Evolutionary conservation across 2,113 vertebrate genomes (phyloP).

Genomic region (Ailuropoda melanoleuca): DNA sequence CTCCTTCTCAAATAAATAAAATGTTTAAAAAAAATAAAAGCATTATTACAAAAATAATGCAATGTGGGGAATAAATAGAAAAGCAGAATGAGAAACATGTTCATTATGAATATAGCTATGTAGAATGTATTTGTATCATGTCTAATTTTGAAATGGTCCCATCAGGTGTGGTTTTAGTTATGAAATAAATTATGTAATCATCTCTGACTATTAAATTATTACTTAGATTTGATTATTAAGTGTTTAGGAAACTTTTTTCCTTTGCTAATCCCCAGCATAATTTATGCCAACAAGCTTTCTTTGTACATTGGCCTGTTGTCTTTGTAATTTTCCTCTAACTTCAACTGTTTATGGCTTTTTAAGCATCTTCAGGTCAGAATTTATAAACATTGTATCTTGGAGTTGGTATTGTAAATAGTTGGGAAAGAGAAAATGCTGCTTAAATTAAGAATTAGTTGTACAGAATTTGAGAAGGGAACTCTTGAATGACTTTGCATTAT

Average conservation of each 20-base stretch:
- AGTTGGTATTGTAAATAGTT: not conserved
- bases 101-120: not conserved
- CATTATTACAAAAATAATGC: not conserved
- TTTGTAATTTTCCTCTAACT: not conserved
- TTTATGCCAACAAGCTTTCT: not conserved
- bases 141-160: not conserved
- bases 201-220: not conserved
- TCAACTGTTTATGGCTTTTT: not conserved
- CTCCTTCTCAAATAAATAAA: not conserved
- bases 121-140: not conserved
- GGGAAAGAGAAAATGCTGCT: not conserved
- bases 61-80: not conserved
- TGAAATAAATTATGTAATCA: not conserved
- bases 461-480: slow-evolving; percentile 13
- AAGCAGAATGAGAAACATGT: not conserved
- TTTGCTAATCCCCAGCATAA: not conserved
- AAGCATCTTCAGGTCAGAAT: not conserved
- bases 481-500: not conserved
- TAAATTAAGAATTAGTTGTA: slow-evolving; percentile 10
- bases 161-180: not conserved
- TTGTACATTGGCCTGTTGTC: not conserved
- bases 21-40: not conserved
- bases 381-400: not conserved
- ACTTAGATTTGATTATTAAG: not conserved
- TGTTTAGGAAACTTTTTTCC: not conserved